Evolutionary conservation across 2,113 vertebrate genomes (phyloP).

Genomic region (Misgurnus anguillicaudatus): DNA sequence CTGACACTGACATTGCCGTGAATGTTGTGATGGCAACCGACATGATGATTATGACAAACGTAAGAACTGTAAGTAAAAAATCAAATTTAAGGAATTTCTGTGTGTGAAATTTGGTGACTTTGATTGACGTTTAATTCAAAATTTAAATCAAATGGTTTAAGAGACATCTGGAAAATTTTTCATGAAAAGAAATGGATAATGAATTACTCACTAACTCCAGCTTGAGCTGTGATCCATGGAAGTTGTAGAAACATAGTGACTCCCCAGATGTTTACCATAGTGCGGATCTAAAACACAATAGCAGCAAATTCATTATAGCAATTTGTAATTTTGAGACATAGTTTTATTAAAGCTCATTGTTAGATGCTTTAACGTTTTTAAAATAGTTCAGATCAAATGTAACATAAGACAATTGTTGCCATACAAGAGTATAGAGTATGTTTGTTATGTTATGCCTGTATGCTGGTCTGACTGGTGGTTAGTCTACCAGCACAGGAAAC

Average conservation of each 20-base stretch:
- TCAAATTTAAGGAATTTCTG: background rate
- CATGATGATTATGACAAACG: slow-evolving; percentile 73
- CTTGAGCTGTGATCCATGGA: slow-evolving; percentile 75
- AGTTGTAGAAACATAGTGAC: slow-evolving; percentile 74
- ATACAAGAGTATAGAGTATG: too few species aligned
- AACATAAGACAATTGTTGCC: too few species aligned
- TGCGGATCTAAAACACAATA: slow-evolving; percentile 64
- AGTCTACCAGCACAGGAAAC: too few species aligned
- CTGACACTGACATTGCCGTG: slow-evolving; percentile 76
- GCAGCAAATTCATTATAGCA: background rate
- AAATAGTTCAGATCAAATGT: too few species aligned
- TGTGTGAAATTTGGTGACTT: background rate
- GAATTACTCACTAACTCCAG: slow-evolving; percentile 67
- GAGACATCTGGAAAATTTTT: background rate
- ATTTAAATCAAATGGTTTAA: background rate
- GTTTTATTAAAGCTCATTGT: too few species aligned
- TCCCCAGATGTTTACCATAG: slow-evolving; percentile 77
- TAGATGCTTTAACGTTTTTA: too few species aligned
- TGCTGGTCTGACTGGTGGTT: background rate
- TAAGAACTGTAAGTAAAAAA: slow-evolving; percentile 65
- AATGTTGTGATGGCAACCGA: slow-evolving; percentile 70
- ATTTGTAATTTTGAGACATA: background rate
- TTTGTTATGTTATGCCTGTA: too few species aligned
- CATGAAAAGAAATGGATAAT: background rate
- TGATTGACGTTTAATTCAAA: background rate